Base-by-base conservation (phyloP, 2,113 vertebrate genomes). In the Willisornis vidua region DNA sequence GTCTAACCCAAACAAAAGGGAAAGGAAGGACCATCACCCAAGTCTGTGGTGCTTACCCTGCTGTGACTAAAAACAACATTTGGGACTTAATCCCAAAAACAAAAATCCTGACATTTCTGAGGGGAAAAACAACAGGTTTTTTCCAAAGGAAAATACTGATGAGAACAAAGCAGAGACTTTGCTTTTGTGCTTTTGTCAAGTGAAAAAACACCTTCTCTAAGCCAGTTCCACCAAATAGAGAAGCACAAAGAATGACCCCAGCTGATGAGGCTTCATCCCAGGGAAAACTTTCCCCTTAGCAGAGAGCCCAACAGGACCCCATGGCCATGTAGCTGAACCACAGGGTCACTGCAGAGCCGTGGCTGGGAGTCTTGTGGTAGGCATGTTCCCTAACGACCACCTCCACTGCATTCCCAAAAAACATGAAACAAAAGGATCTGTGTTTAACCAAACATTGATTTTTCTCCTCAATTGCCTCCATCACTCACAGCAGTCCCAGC, bases 401-500 rank as follows among this genome's bases (percentile, higher is more conserved):
- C 6, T 70, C 49, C 13, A 48, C 15, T 1, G 2, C 37, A 11
- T 8, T 87, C 31, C 45, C 10, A 1, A 62, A 76, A 76, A 45
- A 13, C n/a, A 7, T 29, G 0, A 6, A 66, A 46, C 31, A 39
- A 35, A 58, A 74, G 39, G 12, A 57, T 6, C 28, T 46, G 5
- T 7, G 51, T 35, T 94, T 51, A 75, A 88, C 26, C 55, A 85
- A 76, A 28, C 17, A 33, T 0, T 51, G 35, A 4, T 70, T 76
- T 73, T 37, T 5, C 17, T 15, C 70, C 71, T 67, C 3, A 0
- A 12, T 29, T 72, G 45, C 35, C 37, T 83, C 49, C 75, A 85
- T 37, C 62, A n/a, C 31, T 85, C 57, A n/a, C 3, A 3, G 22
- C 0, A 0, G 72, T 9, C 52, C 48, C 48, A 78, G 66, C 11